Evolutionary conservation across 2,113 vertebrate species (phyloP), one percentile per base, ranked within the genome.

Genomic region (Callorhinus ursinus): DNA sequence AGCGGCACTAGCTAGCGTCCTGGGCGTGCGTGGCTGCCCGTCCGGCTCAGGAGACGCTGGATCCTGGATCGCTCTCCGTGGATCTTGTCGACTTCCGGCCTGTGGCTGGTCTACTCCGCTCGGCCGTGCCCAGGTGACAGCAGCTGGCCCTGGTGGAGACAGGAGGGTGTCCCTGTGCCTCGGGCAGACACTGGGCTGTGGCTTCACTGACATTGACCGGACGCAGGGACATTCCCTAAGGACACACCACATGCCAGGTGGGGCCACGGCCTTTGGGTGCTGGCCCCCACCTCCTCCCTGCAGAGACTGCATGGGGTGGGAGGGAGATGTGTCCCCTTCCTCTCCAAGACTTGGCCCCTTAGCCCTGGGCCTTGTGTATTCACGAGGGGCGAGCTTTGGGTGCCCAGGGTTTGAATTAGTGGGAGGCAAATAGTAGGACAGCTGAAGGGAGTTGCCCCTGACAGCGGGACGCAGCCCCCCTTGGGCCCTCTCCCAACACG

Each of bases 211-310:
- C n/a, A 19, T 28, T 61, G 51, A 65, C 4, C 6, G n/a, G 36
- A 36, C 0, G 1, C 1, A 36, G 59, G 0, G 1, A 9, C 7
- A 0, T 4, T 21, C 21, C 51, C 49, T 7, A 2, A 26, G n/a
- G 22, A 59, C 82, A 51, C 3, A 42, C 46, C 24, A 22, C 36
- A 3, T 0, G 0, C 9, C 6, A 9, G 1, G 33, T 18, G 49
- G 39, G 71, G 61, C 33, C 11, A 1, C 1, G 1, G 10, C 13
- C 26, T 31, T 10, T 16, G 28, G 49, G 4, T 12, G 2, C 22
- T n/a, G 22, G 49, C 42, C 46, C 16, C 13, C 10, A 1, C 5
- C 28, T 24, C 5, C 21, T 5, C 69, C 69, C 7, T 3, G 19
- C 63, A n/a, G n/a, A 7, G 8, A 6, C 26, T 24, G 51, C 15